phyloP scores from a whole-genome alignment of 2,888 invertebrate species.

The Drosophila rellima region DNA sequence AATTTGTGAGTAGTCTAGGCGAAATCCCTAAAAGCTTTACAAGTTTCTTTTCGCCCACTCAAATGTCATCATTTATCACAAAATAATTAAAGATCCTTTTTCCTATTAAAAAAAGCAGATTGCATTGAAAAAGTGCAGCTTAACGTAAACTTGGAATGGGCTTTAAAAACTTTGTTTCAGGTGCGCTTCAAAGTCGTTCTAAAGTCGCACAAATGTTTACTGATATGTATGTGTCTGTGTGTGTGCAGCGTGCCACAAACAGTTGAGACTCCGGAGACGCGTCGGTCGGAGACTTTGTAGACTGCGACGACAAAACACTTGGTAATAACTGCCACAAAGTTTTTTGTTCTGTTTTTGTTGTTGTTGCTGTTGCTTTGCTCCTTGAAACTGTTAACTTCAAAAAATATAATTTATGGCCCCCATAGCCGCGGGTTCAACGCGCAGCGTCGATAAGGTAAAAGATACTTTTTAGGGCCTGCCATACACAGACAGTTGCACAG shows the following conservation, averaged over 20 bases:
- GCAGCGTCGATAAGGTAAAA: constrained; percentile 73
- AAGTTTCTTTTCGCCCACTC: constrained; percentile 56
- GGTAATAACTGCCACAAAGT: constrained; percentile 82
- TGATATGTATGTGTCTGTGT: constrained; percentile 55
- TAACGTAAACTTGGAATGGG: constrained; percentile 27
- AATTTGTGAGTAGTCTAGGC: constrained; percentile 26
- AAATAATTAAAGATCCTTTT: constrained; percentile 83
- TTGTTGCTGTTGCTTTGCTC: constrained; percentile 46
- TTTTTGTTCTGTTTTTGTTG: constrained; percentile 58
- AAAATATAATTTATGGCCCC: constrained; percentile 84
- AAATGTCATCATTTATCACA: constrained; percentile 85
- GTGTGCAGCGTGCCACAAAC: constrained; percentile 35
- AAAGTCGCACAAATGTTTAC: constrained; percentile 81
- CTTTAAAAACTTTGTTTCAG: constrained; percentile 68
- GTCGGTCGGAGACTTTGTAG: constrained; percentile 35
- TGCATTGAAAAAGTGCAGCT: constrained; percentile 60
- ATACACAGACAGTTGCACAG: constrained; percentile 17
- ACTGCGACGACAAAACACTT: constrained; percentile 79
- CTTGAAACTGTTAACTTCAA: constrained; percentile 73
- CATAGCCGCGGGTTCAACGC: constrained; percentile 72
- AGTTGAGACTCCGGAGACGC: constrained; percentile 36
- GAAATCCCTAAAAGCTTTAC: constrained; percentile 33
- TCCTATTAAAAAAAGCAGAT: constrained; percentile 4
- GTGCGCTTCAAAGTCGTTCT: constrained; percentile 74
- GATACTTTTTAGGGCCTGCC: constrained; percentile 59